phyloP scores from a whole-genome alignment of 1,140 invertebrate species.

The Ditylenchus dipsaci region DNA sequence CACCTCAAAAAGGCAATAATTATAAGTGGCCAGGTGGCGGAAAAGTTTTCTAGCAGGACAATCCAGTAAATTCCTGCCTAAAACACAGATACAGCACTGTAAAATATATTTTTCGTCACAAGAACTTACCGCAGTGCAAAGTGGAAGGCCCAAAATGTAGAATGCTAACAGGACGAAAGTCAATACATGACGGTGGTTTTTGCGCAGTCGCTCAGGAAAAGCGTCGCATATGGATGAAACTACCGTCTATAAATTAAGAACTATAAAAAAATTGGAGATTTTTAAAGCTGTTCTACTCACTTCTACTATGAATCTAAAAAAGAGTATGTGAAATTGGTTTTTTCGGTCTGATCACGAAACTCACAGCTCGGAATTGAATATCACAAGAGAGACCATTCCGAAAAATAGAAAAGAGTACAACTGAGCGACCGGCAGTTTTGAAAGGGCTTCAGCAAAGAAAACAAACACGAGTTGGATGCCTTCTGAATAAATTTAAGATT shows the following conservation, averaged over 20 bases:
- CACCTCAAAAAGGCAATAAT: slow-evolving; percentile 54
- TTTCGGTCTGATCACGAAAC: background rate
- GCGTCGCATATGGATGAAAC: slow-evolving; percentile 54
- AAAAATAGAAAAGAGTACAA: slow-evolving; percentile 87
- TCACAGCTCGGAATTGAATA: slow-evolving; percentile 70
- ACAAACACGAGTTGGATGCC: slow-evolving; percentile 64
- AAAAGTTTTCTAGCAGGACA: slow-evolving; percentile 49
- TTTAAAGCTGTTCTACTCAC: too few species aligned
- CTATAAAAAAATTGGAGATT: background rate
- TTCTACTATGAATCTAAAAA: too few species aligned
- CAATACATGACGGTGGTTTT: slow-evolving; percentile 53
- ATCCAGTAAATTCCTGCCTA: slow-evolving; percentile 57
- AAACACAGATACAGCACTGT: slow-evolving; percentile 6
- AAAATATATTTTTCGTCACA: background rate
- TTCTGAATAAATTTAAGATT: too few species aligned
- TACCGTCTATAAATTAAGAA: slow-evolving; percentile 47
- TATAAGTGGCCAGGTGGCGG: slow-evolving; percentile 53
- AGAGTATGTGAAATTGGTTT: too few species aligned
- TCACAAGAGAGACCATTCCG: slow-evolving; percentile 83
- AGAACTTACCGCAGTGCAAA: slow-evolving; percentile 41
- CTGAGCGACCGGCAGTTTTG: slow-evolving; percentile 73
- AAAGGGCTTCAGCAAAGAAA: slow-evolving; percentile 61
- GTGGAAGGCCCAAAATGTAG: slow-evolving; percentile 44
- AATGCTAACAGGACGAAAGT: slow-evolving; percentile 48
- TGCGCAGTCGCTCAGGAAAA: background rate